A percentile compares a stretch with the other conserved stretches of the same genome.
phyloP scores from a whole-genome alignment of 1,140 invertebrate genomes.

The Lucilia cuprina region DNA sequence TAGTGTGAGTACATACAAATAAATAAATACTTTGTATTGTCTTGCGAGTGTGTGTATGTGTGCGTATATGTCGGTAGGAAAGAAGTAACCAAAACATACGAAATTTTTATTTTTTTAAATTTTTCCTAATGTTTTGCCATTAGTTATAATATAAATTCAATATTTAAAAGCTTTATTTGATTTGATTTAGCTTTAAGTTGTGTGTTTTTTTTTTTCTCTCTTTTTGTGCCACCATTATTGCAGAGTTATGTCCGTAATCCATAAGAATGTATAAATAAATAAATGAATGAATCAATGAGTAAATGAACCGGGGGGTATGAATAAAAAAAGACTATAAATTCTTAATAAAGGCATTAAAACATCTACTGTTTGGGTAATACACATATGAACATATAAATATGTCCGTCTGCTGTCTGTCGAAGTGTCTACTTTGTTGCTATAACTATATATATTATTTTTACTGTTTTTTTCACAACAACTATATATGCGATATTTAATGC shows the following conservation, averaged over 20 bases:
- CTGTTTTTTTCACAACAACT: neutral
- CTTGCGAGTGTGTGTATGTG: neutral
- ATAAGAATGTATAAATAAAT: constrained; percentile 12
- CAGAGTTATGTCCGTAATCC: neutral
- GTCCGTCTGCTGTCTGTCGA: neutral
- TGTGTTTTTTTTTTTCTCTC: neutral
- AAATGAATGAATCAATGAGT: neutral
- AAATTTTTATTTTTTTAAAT: too few relatives aligned
- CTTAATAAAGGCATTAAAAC: constrained; percentile 8
- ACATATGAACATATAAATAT: neutral
- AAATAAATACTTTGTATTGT: neutral
- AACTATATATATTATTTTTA: neutral
- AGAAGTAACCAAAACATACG: neutral
- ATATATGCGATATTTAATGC: constrained; percentile 23
- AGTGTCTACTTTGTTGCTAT: neutral
- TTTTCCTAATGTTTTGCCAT: neutral
- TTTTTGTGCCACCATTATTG: neutral
- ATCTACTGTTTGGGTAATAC: neutral
- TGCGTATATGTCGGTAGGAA: neutral
- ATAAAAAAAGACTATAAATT: neutral
- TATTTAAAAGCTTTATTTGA: neutral
- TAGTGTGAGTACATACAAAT: neutral
- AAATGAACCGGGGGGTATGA: neutral
- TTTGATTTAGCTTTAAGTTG: neutral
- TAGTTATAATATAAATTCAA: neutral